phyloP scores from a whole-genome alignment of 2,888 invertebrate genomes.

The Altica lythri region DNA sequence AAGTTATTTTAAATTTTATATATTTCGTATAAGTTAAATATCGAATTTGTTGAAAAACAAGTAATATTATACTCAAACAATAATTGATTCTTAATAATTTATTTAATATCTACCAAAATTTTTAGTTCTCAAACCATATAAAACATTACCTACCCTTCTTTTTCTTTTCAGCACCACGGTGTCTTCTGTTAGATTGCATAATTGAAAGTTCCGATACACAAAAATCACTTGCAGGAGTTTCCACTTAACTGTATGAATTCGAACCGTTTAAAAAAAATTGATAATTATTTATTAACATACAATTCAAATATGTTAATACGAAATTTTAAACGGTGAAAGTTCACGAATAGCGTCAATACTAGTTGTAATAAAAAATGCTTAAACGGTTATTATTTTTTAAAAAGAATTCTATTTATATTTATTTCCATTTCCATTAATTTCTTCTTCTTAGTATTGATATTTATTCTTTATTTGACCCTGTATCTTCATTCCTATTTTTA shows the following conservation, averaged over 20 bases:
- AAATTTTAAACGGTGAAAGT: slow-evolving; percentile 18
- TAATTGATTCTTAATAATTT: too few species aligned
- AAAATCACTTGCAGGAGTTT: not conserved
- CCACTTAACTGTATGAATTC: slow-evolving; percentile 1
- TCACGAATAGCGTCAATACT: slow-evolving; percentile 25
- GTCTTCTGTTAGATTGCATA: slow-evolving; percentile 16
- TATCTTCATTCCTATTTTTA: too few species aligned
- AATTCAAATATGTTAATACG: slow-evolving; percentile 28
- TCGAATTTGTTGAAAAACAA: too few species aligned
- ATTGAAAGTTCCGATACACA: not conserved
- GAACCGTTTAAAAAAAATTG: not conserved
- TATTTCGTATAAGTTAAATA: not conserved
- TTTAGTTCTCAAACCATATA: not conserved
- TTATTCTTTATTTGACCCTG: too few species aligned
- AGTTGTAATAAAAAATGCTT: too few species aligned
- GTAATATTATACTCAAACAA: too few species aligned
- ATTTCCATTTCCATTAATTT: too few species aligned
- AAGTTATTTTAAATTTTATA: too few species aligned
- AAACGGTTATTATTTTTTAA: too few species aligned
- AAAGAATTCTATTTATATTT: too few species aligned
- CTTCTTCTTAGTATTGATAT: too few species aligned
- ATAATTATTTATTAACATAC: slow-evolving; percentile 29
- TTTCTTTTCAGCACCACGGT: slow-evolving; percentile 21
- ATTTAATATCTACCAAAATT: too few species aligned
- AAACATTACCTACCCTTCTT: slow-evolving; percentile 19